Percentiles rank a stretch among this genome's conserved stretches.
Conservation (phyloP, 2,113 vertebrate species). For the Gymnobelideus leadbeateri region DNA sequence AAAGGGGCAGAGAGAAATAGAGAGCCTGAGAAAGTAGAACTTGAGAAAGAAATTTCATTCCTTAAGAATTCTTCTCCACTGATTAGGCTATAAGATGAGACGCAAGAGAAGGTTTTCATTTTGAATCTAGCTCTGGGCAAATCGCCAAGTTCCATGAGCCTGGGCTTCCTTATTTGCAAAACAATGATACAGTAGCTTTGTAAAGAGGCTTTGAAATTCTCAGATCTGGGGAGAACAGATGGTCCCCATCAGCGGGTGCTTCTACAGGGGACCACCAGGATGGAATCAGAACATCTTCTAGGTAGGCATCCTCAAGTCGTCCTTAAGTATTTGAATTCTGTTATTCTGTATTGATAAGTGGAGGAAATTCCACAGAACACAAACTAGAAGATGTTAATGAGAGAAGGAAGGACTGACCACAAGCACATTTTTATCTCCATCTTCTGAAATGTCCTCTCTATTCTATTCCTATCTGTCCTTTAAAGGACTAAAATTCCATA, state of each 20-base stretch:
- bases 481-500: background rate
- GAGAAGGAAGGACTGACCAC: background rate
- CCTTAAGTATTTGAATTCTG: background rate
- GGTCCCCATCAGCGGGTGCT: background rate
- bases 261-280: background rate
- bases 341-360: background rate
- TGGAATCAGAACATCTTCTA: background rate
- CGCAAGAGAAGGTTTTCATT: background rate
- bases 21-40: background rate
- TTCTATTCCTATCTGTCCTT: background rate
- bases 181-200: background rate
- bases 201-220: background rate
- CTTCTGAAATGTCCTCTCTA: background rate
- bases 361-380: background rate
- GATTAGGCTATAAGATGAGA: background rate
- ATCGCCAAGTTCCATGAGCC: background rate
- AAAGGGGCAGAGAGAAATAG: background rate
- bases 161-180: background rate
- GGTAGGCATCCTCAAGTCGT: background rate
- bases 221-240: background rate
- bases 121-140: background rate
- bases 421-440: background rate
- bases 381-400: background rate
- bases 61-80: background rate
- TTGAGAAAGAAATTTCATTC: background rate